phyloP scores from a whole-genome alignment of 2,113 vertebrate genomes.

The Corythaeola cristata region DNA sequence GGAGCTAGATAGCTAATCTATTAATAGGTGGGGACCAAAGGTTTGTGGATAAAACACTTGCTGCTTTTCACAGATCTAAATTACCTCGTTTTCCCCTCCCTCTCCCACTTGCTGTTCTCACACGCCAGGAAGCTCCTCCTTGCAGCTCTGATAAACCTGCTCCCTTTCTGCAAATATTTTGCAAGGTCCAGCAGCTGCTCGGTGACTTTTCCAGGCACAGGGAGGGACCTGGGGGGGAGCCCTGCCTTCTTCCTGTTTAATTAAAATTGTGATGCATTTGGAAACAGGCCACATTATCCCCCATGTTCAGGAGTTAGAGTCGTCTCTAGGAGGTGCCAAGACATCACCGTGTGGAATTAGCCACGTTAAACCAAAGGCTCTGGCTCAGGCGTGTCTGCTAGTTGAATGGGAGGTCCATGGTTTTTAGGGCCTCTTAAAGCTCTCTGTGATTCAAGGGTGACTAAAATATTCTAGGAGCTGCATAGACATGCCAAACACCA shows the following conservation, averaged over 20 bases:
- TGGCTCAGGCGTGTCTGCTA: accelerated
- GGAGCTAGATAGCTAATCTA: background rate
- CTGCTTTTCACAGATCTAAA: background rate
- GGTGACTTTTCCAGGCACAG: background rate
- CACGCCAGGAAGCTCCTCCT: background rate
- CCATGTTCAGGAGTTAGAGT: background rate
- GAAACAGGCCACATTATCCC: accelerated
- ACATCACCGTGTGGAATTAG: background rate
- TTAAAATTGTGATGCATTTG: background rate
- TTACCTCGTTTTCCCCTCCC: background rate
- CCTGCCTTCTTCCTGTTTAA: background rate
- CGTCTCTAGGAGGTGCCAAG: background rate
- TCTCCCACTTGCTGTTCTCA: background rate
- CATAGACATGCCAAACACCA: background rate
- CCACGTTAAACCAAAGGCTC: background rate
- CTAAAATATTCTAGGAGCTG: background rate
- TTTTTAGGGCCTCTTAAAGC: background rate
- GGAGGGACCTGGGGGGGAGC: background rate
- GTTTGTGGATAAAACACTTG: background rate
- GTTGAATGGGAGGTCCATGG: background rate
- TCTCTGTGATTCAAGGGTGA: background rate
- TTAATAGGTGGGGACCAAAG: background rate
- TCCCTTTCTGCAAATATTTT: background rate
- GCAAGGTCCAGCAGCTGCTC: background rate
- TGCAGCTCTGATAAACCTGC: background rate